Evolutionary conservation across 1,140 invertebrate genomes (phyloP), one percentile per base, ranked within the genome.

Genomic region (Patella vulgata): DNA sequence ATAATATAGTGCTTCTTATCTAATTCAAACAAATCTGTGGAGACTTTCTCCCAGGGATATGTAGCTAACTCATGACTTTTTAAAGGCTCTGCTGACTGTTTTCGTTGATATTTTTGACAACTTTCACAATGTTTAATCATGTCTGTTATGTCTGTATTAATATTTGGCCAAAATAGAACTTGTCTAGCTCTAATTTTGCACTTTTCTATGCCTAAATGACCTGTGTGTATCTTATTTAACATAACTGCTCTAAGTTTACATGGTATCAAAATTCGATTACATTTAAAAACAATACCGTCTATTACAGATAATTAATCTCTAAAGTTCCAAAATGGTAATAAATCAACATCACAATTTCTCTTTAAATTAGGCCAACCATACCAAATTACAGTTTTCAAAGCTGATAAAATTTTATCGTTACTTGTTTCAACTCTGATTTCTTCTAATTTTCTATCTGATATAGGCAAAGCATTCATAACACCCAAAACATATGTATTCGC

Each of bases 141-240:
- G n/a, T n/a, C n/a, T n/a, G n/a, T n/a, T n/a, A n/a, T n/a, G n/a
- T n/a, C n/a, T n/a, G n/a, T n/a, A n/a, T n/a, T n/a, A n/a, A n/a
- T n/a, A n/a, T n/a, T n/a, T n/a, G n/a, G n/a, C 33, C 43, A 14
- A 42, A 40, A 5, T 44, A 19, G 28, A 63, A 63, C n/a, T 59
- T 27, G 31, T 62, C 59, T n/a, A 28, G 21, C 1, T 36, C 51
- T 44, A 62, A 21, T 14, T 30, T 25, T 44, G n/a, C n/a, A n/a
- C 33, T 19, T 39, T 39, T 56, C 11, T 51, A 39, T 25, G 12
- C 3, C 9, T 62, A n/a, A 1, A 52, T 11, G 14, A 62, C n/a
- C 23, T 14, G 17, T 6, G 36, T 23, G 28, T 46, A 27, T 21
- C n/a, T n/a, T n/a, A n/a, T n/a, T n/a, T n/a, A n/a, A n/a, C n/a